These are phyloP conservation scores for Fukomys damarensis DNA, from an alignment of 2,113 vertebrate species.

Conservation along the genomic window DNA sequence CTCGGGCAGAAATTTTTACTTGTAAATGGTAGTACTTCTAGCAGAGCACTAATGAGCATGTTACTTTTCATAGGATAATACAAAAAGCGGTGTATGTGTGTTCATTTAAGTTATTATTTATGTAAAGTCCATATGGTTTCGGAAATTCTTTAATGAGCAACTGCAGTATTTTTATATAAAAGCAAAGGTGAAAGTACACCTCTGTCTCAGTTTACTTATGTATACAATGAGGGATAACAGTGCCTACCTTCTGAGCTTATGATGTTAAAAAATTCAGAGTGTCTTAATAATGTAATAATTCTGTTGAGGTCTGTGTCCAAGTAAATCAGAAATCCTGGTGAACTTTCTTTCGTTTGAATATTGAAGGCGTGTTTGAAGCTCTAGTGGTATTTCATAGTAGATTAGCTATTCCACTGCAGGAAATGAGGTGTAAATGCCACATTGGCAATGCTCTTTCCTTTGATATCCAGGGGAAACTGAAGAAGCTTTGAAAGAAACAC, in stretches of 20 bases:
- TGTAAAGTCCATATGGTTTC: background rate
- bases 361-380: slow-evolving; percentile 14
- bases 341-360: slow-evolving; percentile 32
- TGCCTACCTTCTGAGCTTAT: background rate
- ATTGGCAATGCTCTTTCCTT: background rate
- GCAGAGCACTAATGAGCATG: background rate
- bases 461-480: slow-evolving; percentile 20
- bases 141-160: background rate
- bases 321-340: slow-evolving; percentile 20
- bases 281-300: background rate
- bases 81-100: background rate
- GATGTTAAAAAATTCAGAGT: background rate
- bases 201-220: background rate
- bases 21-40: background rate
- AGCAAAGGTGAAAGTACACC: background rate
- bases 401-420: background rate
- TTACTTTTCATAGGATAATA: background rate
- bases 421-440: slow-evolving; percentile 1
- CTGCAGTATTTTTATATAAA: slow-evolving; percentile 22
- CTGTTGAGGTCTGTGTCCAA: background rate
- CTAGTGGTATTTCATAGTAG: slow-evolving; percentile 44
- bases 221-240: background rate
- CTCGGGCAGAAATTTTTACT: too few species aligned
- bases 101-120: slow-evolving; percentile 49
- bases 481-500: background rate